Evolutionary conservation across 30 jellyfish, hydroid and myxozoan genomes (phyloP), one percentile per base, ranked within the genome.

Genomic region (Mastigias papua): DNA sequence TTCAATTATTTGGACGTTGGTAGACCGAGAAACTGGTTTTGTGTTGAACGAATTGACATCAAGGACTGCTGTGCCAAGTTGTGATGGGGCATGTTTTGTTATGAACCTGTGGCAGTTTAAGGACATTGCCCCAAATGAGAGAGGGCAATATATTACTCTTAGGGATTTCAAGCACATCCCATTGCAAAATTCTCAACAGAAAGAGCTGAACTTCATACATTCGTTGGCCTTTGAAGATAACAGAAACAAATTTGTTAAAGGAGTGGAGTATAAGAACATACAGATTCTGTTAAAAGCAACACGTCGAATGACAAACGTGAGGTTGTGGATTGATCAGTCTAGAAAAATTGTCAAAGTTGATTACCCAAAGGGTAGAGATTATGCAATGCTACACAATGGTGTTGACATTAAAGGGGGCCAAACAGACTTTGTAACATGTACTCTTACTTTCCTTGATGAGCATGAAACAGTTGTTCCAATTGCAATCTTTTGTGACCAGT

Each of bases 91-190:
- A 26, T 66, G 34, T 23, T 48, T 82, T 5, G 22, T 32, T 15
- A 82, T 82, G 58, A 82, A 82, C 48, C 54, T 82, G 17, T 82
- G 92, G 92, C 92, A 82, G 74, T 82, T 82, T 54, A 46, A 49
- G 46, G 29, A 82, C 69, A 48, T 82, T 9, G 34, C 63, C 10
- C 92, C 92, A 1, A 23, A 69, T 31, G 70, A 69, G 29, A 51
- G 25, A 5, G 92, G 42, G 32, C 85, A 82, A 29, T 1, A 23
- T 29, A 71, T 82, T 66, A 69, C 68, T 23, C 63, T 82, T 29
- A 68, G 69, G 10, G 48, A 82, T 82, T 82, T 82, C 20, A 70
- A 50, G 11, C 79, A 82, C 37, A 67, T 37, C 42, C 86, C 86
- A 21, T 3, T 37, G 35, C 13, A 16, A 28, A 28, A 48, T 21